Base-by-base conservation (phyloP, 1,140 invertebrate genomes). In the Drosophila lacteicornis region DNA sequence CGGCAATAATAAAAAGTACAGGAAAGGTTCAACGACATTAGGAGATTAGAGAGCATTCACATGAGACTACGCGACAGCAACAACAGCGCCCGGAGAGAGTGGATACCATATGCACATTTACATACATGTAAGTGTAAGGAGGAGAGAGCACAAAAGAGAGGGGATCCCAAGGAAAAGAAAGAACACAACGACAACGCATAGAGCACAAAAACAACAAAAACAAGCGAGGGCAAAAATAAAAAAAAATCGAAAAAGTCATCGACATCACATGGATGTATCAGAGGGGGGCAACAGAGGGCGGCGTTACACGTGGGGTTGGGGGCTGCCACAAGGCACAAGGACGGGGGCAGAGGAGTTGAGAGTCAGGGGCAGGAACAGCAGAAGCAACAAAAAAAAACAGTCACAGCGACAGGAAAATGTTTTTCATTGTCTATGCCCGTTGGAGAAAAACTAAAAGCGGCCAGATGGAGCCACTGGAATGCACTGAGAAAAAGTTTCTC, bases 21-120 rank as follows among this genome's bases (percentile, higher is more conserved):
- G 49, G 62, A 77, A 79, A 88, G 49, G 85, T 88, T 88, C 85
- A 88, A 88, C 50, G 85, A 88, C 85, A 90, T 79, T 90, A 60
- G 69, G 51, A 90, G 85, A 90, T 88, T 90, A 88, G 85, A 84
- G 78, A 81, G 63, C 71, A 79, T 80, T 75, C 78, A 86, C 75
- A 73, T 61, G 50, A 53, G 47, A 70, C 65, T 75, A 66, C 30
- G 60, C 70, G 75, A 45, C 60, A 71, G 40, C 62, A 47, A 53
- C 22, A 57, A 53, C 43, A 46, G 38, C 50, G 17, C 36, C 17
- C 17, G 56, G 43, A 71, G 50, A 58, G 49, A 61, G 50, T 75
- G 57, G 71, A 71, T 75, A 70, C 65, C 62, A 65, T 62, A 87
- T 87, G 83, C 76, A 82, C 76, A 87, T 86, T 86, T 87, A 79